Evolutionary conservation across 92 coral and sea anemone species (phyloP), one percentile per base, ranked within the genome.

Genomic region (Phenganax stokvisi): DNA sequence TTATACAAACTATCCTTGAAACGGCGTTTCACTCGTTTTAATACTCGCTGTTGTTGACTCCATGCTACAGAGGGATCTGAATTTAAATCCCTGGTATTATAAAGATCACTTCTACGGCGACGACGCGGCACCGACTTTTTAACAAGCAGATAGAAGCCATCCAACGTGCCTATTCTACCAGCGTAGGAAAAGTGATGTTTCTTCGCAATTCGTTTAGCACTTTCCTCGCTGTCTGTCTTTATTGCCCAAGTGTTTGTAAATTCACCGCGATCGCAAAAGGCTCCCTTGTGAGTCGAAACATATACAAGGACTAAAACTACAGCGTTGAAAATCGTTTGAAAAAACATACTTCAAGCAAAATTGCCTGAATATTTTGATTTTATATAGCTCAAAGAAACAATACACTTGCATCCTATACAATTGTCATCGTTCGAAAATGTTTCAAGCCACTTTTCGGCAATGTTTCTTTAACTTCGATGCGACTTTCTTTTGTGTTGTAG

Each of bases 211-310:
- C 87, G 89, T 54, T 90, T 93, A 72, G 93, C 97, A 82, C 87
- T 92, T 77, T 89, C 85, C 77, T 89, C 88, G 85, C 89, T 97
- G 55, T 87, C 90, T 12, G 90, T 89, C 64, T 77, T 72, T 85
- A 96, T 90, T 88, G 93, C 97, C 99, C 99, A 96, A 70, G 99
- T 87, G 85, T 96, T 92, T 55, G 94, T 87, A 77, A 88, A 96
- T 72, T 88, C 77, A 80, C 56, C 74, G 47, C 72, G 83, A 54
- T 79, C 59, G 54, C 53, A 65, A 15, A 51, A 8, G 80, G 16
- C 83, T 3, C 61, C 56, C 60, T 79, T 65, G 83, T 20, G 60
- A 65, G 56, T 30, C 15, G 69, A 44, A 6, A 79, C 67, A 28
- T 65, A 65, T 54, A 79, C 62, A 79, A 79, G 54, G 10, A 2